Base-by-base conservation (phyloP, 1,140 invertebrate species). In the Dysdera silvatica region DNA sequence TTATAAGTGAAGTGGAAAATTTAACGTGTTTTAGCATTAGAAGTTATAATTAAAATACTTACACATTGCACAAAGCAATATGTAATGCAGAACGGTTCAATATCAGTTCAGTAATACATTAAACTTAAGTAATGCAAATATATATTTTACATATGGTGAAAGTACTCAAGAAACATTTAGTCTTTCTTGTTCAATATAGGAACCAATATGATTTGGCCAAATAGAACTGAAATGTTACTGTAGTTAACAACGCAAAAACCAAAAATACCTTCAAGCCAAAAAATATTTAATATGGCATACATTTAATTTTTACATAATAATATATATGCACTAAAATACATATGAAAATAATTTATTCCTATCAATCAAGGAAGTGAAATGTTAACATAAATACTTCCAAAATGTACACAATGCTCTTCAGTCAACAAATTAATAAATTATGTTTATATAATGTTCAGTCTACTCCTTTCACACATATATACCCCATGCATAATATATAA, bases 81-180 rank as follows among this genome's bases (percentile, higher is more conserved):
- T 49, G 29, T 49, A 31, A 49, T 49, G 29, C 32, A 49, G 29
- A 31, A 49, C 29, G 29, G 32, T 49, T 49, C 32, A 31, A 49
- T 31, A 49, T 31, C 32, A 31, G 29, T 49, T 49, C 48, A 26
- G 32, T 49, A 31, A 49, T 29, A 31, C 48, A 49, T 49, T 26
- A 26, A 49, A 31, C 28, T 31, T 18, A 31, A 31, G 26, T 16
- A 26, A 49, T 49, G 48, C 48, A 49, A 18, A 49, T 26, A 49
- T 31, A 49, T 31, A 49, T 49, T 31, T 49, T 49, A 49, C 26
- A 49, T 24, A 47, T n/a, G n/a, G 43, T 47, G 43, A 24, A 47
- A 49, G n/a, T 31, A 26, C 48, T 31, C 26, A 49, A 16, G 32
- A n/a, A 31, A 31, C 32, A 49, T 7, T 29, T 31, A 49, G 5